A percentile compares a stretch with the other conserved stretches of the same genome.
phyloP scores from a whole-genome alignment of 2,113 vertebrate species.

The Sterna hirundo region DNA sequence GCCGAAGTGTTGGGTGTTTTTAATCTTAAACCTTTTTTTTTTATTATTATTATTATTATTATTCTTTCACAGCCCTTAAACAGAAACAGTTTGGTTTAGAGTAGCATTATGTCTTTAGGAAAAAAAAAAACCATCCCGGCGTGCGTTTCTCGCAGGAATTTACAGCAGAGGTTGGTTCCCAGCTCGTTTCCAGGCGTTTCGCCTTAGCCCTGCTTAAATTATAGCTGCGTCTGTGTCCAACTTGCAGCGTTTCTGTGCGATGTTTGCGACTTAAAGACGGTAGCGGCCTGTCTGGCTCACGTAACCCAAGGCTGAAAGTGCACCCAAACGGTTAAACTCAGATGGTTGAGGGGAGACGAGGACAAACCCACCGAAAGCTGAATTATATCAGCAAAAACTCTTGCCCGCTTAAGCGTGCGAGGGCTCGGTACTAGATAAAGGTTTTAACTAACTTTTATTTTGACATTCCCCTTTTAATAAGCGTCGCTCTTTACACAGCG shows the following conservation, averaged over 20 bases:
- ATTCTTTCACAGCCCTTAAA: not conserved
- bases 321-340: not conserved
- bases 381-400: not conserved
- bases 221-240: not conserved
- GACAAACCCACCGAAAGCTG: not conserved
- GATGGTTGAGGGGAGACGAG: not conserved
- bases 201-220: not conserved
- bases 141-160: not conserved
- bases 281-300: not conserved
- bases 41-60: too few species aligned
- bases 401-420: not conserved
- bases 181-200: not conserved
- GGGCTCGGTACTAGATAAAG: not conserved
- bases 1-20: not conserved
- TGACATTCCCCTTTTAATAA: slow-evolving; percentile 40
- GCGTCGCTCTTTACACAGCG: not conserved
- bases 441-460: slow-evolving; percentile 51
- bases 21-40: not conserved
- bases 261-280: not conserved
- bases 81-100: not conserved
- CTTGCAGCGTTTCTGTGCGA: not conserved
- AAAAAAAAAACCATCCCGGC: not conserved
- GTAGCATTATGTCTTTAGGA: not conserved
- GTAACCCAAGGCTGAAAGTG: not conserved
- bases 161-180: not conserved